A percentile compares a stretch with the other conserved stretches of the same genome.
Conservation (phyloP, 1,140 invertebrate genomes). For the Saxidomus purpurata region DNA sequence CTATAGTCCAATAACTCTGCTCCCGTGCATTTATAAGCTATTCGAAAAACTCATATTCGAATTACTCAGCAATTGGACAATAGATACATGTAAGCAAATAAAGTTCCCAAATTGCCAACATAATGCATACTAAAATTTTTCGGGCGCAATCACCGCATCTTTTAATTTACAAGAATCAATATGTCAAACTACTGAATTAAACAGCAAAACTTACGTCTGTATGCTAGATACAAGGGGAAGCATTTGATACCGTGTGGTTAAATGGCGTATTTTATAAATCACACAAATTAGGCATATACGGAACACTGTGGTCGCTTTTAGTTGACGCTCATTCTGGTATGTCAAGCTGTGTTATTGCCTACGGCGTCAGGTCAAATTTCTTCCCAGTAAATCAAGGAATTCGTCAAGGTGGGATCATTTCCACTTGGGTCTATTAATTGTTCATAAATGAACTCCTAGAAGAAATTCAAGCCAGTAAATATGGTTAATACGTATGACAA, state of each 20-base stretch:
- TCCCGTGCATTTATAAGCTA: neutral
- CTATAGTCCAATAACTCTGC: neutral
- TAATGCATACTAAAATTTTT: neutral
- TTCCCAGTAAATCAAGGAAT: no score
- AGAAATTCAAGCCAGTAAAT: neutral
- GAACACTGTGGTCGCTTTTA: neutral
- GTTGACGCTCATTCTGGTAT: conserved; percentile 5
- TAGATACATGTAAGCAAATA: neutral
- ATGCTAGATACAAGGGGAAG: conserved; percentile 9
- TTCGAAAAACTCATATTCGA: neutral
- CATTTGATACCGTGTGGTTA: neutral
- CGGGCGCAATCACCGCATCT: neutral
- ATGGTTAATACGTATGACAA: neutral
- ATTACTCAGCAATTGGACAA: no score
- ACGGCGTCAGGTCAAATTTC: neutral
- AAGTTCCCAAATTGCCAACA: neutral
- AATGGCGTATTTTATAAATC: conserved; percentile 8
- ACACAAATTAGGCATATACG: neutral
- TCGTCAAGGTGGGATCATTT: no score
- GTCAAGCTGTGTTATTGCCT: neutral
- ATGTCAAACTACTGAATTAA: neutral
- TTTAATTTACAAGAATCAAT: conserved; percentile 12
- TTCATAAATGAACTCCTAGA: conserved; percentile 3
- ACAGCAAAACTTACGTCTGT: neutral
- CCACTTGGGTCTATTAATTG: no score